A percentile compares a stretch with the other conserved stretches of the same genome.
Conservation (phyloP, 1,140 invertebrate species). For the Halictus rubicundus region DNA sequence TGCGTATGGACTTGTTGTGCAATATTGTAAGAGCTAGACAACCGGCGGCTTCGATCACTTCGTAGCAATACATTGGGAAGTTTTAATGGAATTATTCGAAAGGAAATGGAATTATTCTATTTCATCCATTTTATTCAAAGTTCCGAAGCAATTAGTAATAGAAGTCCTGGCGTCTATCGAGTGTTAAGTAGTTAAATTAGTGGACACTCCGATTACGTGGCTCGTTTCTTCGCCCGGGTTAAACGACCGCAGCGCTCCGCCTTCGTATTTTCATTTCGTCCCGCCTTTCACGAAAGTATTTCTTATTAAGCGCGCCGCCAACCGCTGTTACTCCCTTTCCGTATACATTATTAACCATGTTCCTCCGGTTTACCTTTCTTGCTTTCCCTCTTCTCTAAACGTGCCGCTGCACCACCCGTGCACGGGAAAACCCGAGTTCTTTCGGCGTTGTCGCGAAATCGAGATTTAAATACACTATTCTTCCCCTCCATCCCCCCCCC, state of each 20-base stretch:
- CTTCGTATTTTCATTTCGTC: neutral
- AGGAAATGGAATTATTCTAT: no score
- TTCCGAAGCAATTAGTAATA: constrained; percentile 32
- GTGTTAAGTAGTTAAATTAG: constrained; percentile 31
- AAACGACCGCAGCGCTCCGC: neutral
- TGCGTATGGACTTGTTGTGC: no score
- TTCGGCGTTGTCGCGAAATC: neutral
- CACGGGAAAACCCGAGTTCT: neutral
- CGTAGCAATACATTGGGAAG: no score
- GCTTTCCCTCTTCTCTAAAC: neutral
- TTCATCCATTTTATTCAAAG: constrained; percentile 30
- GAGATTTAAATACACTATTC: neutral
- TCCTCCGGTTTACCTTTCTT: neutral
- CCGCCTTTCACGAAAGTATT: neutral
- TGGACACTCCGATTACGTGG: constrained; percentile 39
- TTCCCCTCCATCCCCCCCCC: neutral
- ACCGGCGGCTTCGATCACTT: no score
- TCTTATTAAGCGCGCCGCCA: neutral
- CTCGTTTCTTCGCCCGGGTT: constrained; percentile 27
- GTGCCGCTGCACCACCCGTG: neutral
- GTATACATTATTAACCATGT: neutral
- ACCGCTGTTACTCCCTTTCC: neutral
- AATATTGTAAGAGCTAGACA: no score
- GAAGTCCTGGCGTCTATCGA: constrained; percentile 30
- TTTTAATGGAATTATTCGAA: no score